Evolutionary conservation across 2,888 invertebrate genomes (phyloP).

Genomic region (Drosophila aldrichi): DNA sequence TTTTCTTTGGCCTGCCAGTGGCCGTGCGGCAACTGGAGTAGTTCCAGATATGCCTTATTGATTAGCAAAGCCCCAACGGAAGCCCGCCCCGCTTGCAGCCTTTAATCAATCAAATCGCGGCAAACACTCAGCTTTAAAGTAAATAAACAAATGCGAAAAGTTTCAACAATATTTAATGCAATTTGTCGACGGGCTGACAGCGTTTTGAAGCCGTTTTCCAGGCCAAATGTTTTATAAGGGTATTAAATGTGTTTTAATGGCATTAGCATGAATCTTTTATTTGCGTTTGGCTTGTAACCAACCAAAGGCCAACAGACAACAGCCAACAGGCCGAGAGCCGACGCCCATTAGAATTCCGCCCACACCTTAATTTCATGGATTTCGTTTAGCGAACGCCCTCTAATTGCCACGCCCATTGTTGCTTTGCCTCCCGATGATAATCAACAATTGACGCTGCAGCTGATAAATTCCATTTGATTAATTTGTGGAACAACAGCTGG

Average conservation of each 20-base stretch:
- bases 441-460: conserved; percentile 42
- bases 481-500: conserved; percentile 40
- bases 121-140: conserved; percentile 6
- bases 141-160: conserved; percentile 18
- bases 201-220: conserved; percentile 27
- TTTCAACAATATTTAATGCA: conserved; percentile 29
- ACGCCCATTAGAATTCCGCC: conserved; percentile 1
- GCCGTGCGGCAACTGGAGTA: not conserved
- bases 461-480: conserved; percentile 50
- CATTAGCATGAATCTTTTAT: conserved; percentile 75
- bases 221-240: conserved; percentile 63
- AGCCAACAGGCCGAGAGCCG: not conserved
- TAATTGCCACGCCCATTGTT: conserved; percentile 43
- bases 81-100: not conserved
- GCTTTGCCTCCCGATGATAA: conserved; percentile 54
- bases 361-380: conserved; percentile 42
- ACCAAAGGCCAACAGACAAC: conserved; percentile 12
- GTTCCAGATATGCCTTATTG: conserved; percentile 3
- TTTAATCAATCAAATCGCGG: conserved; percentile 15
- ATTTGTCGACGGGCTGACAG: conserved; percentile 35
- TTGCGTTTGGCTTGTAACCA: conserved; percentile 39
- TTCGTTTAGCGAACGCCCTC: conserved; percentile 39
- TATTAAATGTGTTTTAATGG: conserved; percentile 71
- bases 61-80: not conserved
- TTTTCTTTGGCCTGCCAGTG: not conserved